Evolutionary conservation across 2,113 vertebrate species (phyloP).

Genomic region (Pyrgilauda ruficollis): DNA sequence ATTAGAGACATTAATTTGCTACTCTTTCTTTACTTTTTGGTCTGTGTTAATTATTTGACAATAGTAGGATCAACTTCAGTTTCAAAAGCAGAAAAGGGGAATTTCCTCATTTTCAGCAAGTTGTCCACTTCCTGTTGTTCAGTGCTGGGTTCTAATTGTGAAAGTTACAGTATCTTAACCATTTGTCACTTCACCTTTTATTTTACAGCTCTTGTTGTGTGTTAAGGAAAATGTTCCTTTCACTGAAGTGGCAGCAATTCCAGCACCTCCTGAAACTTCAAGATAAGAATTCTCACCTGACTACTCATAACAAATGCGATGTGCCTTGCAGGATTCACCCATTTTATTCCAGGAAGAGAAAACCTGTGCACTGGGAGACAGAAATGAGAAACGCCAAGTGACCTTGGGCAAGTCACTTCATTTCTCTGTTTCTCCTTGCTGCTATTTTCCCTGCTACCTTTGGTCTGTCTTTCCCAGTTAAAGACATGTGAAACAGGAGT

Average conservation of each 20-base stretch:
- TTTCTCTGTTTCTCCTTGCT: neutral
- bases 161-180: neutral
- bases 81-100: neutral
- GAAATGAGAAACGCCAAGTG: neutral
- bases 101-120: neutral
- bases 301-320: neutral
- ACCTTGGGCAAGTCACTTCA: slow-evolving; percentile 17
- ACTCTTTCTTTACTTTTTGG: neutral
- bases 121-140: neutral
- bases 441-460: neutral
- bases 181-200: slow-evolving; percentile 18
- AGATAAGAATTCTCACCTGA: slow-evolving; percentile 50
- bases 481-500: neutral
- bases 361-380: neutral
- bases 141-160: neutral
- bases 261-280: slow-evolving; percentile 16
- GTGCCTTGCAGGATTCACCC: slow-evolving; percentile 1
- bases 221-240: neutral
- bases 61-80: neutral
- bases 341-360: neutral
- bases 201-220: neutral
- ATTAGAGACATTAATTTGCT: neutral
- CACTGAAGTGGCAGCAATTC: neutral
- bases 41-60: neutral
- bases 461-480: neutral